Evolutionary conservation across 2,888 invertebrate species (phyloP).

Genomic region (Myopa tessellatipennis): DNA sequence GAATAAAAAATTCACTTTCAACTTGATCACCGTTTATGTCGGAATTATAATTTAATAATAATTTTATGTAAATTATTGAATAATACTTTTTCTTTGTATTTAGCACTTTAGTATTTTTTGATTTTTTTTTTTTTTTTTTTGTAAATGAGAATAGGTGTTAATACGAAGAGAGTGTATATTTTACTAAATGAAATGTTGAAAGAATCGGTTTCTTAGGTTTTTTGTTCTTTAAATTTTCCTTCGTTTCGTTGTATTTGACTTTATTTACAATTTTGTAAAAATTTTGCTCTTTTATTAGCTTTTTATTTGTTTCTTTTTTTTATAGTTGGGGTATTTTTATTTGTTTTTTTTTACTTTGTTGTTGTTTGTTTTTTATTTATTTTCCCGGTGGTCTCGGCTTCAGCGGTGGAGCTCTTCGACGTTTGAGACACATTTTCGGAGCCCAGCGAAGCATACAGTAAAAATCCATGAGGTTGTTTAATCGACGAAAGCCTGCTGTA

Average conservation of each 20-base stretch:
- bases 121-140: neutral
- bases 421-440: conserved; percentile 58
- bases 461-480: conserved; percentile 55
- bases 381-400: conserved; percentile 62
- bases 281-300: conserved; percentile 24
- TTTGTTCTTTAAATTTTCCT: too few species aligned
- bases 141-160: too few species aligned
- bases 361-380: conserved; percentile 24
- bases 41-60: conserved; percentile 41
- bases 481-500: conserved; percentile 48
- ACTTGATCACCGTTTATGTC: neutral
- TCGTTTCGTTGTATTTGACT: neutral
- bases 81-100: conserved; percentile 20
- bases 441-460: conserved; percentile 51
- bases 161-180: too few species aligned
- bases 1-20: too few species aligned
- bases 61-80: conserved; percentile 13
- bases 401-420: conserved; percentile 58
- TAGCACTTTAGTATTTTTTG: conserved; percentile 37
- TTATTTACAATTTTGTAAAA: conserved; percentile 37
- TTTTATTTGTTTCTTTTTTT: neutral
- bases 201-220: too few species aligned
- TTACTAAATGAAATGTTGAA: too few species aligned
- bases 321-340: neutral
- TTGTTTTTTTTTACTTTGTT: conserved; percentile 24